Evolutionary conservation across 1,140 invertebrate genomes (phyloP).

Genomic region (Littorina saxatilis): DNA sequence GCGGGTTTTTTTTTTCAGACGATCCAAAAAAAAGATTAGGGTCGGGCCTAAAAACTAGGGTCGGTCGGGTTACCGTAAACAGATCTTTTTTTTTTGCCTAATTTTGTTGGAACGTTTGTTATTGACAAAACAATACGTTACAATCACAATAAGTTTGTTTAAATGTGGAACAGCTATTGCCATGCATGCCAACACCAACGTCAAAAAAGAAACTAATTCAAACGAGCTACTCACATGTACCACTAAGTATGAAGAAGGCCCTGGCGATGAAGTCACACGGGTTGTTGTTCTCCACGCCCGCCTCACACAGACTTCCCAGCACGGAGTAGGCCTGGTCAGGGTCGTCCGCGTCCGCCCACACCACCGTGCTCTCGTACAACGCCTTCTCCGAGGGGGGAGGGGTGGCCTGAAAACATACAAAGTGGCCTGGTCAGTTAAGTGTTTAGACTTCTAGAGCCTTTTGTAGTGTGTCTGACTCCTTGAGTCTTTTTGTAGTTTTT

Average conservation of each 20-base stretch:
- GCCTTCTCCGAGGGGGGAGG: slow-evolving; percentile 51
- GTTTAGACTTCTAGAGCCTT: not conserved
- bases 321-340: slow-evolving; percentile 45
- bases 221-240: slow-evolving; percentile 49
- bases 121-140: no score
- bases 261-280: slow-evolving; percentile 53
- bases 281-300: slow-evolving; percentile 43
- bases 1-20: no score
- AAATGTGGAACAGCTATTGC: no score
- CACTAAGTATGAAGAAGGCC: slow-evolving; percentile 47
- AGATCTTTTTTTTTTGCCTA: no score
- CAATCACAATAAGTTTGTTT: no score
- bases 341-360: slow-evolving; percentile 52
- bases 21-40: no score
- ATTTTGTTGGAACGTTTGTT: no score
- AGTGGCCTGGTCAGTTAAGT: not conserved
- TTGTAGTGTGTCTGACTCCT: not conserved
- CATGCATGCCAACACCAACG: no score
- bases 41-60: no score
- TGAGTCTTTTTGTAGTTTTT: not conserved
- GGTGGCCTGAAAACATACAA: slow-evolving; percentile 43
- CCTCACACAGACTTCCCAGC: slow-evolving; percentile 48
- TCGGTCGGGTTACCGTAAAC: no score
- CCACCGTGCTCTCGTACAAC: slow-evolving; percentile 54
- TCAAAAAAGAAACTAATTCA: no score